phyloP scores from a whole-genome alignment of 2,888 invertebrate species.

The Baccha elongata region DNA sequence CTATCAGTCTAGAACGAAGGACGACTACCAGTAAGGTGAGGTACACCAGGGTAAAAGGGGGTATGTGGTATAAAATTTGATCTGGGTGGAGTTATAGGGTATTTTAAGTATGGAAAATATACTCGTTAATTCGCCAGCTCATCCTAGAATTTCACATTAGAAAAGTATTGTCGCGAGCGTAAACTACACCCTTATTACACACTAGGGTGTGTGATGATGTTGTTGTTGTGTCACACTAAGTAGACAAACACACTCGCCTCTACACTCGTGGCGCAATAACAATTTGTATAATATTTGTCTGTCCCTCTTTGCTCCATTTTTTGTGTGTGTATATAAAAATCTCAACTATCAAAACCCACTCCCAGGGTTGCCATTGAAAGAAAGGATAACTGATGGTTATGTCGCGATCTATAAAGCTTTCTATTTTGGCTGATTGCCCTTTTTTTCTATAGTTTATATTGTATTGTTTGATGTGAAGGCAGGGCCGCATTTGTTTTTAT shows the following conservation, averaged over 20 bases:
- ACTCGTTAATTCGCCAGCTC: constrained; percentile 55
- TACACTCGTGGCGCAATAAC: constrained; percentile 36
- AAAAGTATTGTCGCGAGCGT: constrained; percentile 59
- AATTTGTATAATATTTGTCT: constrained; percentile 58
- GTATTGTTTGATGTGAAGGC: not conserved
- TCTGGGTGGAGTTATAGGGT: constrained; percentile 56
- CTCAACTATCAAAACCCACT: constrained; percentile 49
- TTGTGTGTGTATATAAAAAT: constrained; percentile 44
- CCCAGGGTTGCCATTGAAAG: constrained; percentile 37
- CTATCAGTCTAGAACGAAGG: constrained; percentile 10
- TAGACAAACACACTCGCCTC: not conserved
- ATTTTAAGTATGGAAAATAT: constrained; percentile 43
- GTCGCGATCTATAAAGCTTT: constrained; percentile 52
- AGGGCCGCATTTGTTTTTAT: constrained; percentile 1
- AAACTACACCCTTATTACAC: constrained; percentile 69
- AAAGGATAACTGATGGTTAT: constrained; percentile 58
- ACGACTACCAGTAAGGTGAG: constrained; percentile 3
- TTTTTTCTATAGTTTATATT: constrained; percentile 23
- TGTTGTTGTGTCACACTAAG: constrained; percentile 10
- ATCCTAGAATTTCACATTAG: constrained; percentile 42
- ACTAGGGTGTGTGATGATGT: constrained; percentile 54
- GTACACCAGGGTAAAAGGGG: not conserved
- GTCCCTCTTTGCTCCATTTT: not conserved
- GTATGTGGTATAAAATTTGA: constrained; percentile 46
- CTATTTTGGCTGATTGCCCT: constrained; percentile 68